Conservation (phyloP, 1,140 invertebrate species). For the Lordiphosa mommai region DNA sequence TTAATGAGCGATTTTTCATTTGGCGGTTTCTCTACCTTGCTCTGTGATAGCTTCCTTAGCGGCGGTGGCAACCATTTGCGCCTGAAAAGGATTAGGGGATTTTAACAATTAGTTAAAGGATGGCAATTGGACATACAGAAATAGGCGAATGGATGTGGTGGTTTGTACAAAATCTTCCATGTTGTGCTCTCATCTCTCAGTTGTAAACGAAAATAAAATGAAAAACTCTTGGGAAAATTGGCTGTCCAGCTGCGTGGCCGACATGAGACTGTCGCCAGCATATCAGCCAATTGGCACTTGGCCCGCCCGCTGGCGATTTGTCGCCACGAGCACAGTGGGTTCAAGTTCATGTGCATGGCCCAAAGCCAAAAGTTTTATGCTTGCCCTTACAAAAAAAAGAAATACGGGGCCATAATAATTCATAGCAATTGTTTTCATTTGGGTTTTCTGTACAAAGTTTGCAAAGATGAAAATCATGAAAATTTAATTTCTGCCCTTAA, state of each 20-base stretch:
- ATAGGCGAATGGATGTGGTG: constrained; percentile 42
- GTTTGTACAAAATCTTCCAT: constrained; percentile 60
- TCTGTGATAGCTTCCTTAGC: constrained; percentile 93
- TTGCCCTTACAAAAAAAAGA: neutral
- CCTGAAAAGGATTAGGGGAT: constrained; percentile 72
- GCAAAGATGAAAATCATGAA: constrained; percentile 11
- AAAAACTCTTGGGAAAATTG: constrained; percentile 37
- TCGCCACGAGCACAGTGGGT: constrained; percentile 50
- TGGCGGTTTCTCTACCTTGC: constrained; percentile 89
- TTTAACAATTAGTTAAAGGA: constrained; percentile 17
- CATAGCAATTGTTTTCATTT: constrained; percentile 36
- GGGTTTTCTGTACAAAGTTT: constrained; percentile 29
- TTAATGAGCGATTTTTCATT: constrained; percentile 84
- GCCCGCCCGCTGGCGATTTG: constrained; percentile 37
- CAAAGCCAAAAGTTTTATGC: constrained; percentile 1
- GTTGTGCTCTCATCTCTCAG: constrained; percentile 12
- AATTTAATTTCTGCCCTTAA: constrained; percentile 10
- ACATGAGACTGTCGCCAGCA: constrained; percentile 71
- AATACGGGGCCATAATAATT: constrained; percentile 1
- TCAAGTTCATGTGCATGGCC: constrained; percentile 40
- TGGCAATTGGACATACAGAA: constrained; percentile 36
- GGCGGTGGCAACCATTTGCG: constrained; percentile 95
- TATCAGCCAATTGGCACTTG: constrained; percentile 38
- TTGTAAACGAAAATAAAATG: constrained; percentile 20
- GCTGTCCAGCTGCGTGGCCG: constrained; percentile 66